These are phyloP conservation scores for Calidris pugnax DNA, from an alignment of 2,113 vertebrate genomes.

Conservation along the genomic window DNA sequence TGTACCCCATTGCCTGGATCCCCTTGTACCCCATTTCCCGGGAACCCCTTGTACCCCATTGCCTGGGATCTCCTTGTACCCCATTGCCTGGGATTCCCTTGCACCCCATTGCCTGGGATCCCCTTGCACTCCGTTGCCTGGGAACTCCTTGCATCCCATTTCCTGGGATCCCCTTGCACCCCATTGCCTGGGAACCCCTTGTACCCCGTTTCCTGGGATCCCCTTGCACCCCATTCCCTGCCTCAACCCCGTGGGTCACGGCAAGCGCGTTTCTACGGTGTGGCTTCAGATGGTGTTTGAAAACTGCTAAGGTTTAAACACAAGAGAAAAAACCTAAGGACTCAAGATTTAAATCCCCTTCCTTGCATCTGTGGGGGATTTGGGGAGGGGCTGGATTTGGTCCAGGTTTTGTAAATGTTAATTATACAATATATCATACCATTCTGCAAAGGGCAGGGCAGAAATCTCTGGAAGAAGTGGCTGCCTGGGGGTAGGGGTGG, in stretches of 20 bases:
- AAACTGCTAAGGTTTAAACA: neutral
- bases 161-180: no score
- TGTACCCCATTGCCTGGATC: no score
- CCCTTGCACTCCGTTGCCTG: no score
- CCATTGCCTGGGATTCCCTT: no score
- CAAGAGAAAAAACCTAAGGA: neutral
- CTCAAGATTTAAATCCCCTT: neutral
- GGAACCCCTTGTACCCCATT: neutral
- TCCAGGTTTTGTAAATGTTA: neutral
- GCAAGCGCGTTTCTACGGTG: fast-evolving
- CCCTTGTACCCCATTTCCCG: neutral
- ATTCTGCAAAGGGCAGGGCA: neutral
- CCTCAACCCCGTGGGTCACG: fast-evolving
- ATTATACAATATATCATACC: neutral
- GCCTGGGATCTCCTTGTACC: no score
- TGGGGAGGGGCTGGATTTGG: neutral
- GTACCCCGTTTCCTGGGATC: no score
- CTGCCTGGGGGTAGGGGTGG: neutral
- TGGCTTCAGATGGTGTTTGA: neutral
- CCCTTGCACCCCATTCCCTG: neutral
- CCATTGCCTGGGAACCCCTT: no score
- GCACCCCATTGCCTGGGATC: no score
- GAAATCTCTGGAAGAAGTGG: neutral
- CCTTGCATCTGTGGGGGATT: fast-evolving
- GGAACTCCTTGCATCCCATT: no score